These are phyloP conservation scores for Achatina immaculata DNA, from an alignment of 1,140 invertebrate species.

Conservation along the genomic window DNA sequence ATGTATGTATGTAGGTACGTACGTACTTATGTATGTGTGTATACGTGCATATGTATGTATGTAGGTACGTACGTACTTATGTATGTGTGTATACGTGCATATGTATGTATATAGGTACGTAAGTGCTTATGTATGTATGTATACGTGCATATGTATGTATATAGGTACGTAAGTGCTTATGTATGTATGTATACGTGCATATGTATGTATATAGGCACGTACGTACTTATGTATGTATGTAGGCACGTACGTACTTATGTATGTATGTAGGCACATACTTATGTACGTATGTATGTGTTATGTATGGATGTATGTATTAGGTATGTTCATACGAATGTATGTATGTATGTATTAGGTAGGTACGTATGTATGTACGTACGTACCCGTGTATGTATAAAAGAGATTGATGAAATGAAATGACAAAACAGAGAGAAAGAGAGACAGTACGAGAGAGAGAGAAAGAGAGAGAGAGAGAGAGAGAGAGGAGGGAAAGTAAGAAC, in stretches of 20 bases:
- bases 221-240: background rate
- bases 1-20: too few relatives aligned
- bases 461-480: background rate
- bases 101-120: too few relatives aligned
- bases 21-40: background rate
- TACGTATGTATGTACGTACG: background rate
- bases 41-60: background rate
- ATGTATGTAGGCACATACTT: background rate
- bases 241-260: background rate
- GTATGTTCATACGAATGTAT: too few relatives aligned
- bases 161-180: background rate
- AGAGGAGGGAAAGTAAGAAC: background rate
- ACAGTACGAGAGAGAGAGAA: background rate
- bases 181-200: background rate
- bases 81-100: background rate
- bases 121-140: background rate
- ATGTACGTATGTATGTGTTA: background rate
- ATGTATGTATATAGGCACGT: too few relatives aligned
- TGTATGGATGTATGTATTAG: too few relatives aligned
- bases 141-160: background rate
- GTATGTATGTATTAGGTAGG: too few relatives aligned
- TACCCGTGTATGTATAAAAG: background rate
- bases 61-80: too few relatives aligned
- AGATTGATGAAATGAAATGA: background rate
- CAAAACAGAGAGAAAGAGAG: too few relatives aligned